A percentile compares a stretch with the other conserved stretches of the same genome.
phyloP scores from a whole-genome alignment of 2,113 vertebrate species.

The Hyperopisus bebe region DNA sequence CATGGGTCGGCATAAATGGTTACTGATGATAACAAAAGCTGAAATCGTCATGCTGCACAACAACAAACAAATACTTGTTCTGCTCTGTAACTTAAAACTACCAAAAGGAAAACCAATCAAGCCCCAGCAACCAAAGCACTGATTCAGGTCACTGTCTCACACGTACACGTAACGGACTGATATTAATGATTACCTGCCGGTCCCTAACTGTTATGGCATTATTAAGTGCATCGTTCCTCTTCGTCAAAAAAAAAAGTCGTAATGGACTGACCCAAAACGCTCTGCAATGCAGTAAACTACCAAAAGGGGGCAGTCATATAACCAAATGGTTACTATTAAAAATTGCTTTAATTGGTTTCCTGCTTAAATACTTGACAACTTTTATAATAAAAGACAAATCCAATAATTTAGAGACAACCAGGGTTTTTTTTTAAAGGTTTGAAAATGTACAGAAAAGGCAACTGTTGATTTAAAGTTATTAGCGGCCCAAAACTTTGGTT shows the following conservation, averaged over 20 bases:
- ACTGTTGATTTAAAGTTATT: neutral
- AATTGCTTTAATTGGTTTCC: neutral
- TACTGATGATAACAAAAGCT: neutral
- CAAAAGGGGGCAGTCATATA: neutral
- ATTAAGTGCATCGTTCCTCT: neutral
- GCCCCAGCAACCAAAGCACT: neutral
- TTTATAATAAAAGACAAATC: neutral
- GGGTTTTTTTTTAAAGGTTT: slow-evolving; percentile 36
- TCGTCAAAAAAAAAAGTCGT: neutral
- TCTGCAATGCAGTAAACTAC: neutral
- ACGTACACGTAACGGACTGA: neutral
- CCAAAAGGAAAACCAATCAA: neutral
- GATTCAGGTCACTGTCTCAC: neutral
- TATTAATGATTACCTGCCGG: neutral
- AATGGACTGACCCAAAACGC: neutral
- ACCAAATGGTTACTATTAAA: neutral
- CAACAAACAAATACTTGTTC: neutral
- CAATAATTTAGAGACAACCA: slow-evolving; percentile 35
- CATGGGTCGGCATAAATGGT: neutral
- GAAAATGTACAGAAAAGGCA: neutral
- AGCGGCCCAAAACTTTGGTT: neutral
- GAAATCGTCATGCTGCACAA: neutral
- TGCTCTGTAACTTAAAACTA: neutral
- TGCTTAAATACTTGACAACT: neutral
- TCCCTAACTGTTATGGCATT: neutral